Evolutionary conservation across 2,888 invertebrate species (phyloP), one percentile per base, ranked within the genome.

Genomic region (Sarcophaga rosellei): DNA sequence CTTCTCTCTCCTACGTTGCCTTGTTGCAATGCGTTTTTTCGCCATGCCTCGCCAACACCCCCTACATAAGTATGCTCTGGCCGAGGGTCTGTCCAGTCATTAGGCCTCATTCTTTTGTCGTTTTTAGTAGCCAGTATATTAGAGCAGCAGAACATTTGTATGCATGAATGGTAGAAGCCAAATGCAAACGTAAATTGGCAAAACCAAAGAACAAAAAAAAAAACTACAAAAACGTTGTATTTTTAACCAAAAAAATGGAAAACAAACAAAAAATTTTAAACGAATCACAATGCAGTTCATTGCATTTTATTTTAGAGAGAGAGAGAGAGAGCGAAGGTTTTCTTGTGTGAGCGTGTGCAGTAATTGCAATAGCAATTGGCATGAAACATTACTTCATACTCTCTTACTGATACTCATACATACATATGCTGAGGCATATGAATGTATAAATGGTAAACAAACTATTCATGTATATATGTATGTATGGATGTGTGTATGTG

Each of bases 281-380:
- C 84, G 78, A 86, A 84, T 84, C 66, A 75, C 63, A 84, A 78
- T 86, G 78, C 84, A 84, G 86, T 86, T 79, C 79, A 74, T 82
- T 84, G 81, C 84, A 84, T 81, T 81, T 78, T 15, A 77, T 84
- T 75, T 78, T 70, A 62, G 65, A n/a, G 25, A 4, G 15, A 23
- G 57, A 21, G 12, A 45, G 3, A 65, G 25, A 3, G 70, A 25
- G 12, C 23, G 11, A 65, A 25, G 11, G 10, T 57, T n/a, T 59
- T 12, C 59, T 3, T 53, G 23, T 45, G 8, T 35, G 23, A 47
- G 23, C 61, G 44, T 45, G 44, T 63, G 15, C 17, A 5, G 17
- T 74, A 68, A 57, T 69, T 79, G 59, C 70, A 69, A 65, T n/a
- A n/a, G 35, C 65, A 84, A 79, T 79, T 79, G 78, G 75, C 78